These are phyloP conservation scores for Brachionus calyciflorus DNA, from an alignment of 1,140 invertebrate genomes.

Conservation along the genomic window DNA sequence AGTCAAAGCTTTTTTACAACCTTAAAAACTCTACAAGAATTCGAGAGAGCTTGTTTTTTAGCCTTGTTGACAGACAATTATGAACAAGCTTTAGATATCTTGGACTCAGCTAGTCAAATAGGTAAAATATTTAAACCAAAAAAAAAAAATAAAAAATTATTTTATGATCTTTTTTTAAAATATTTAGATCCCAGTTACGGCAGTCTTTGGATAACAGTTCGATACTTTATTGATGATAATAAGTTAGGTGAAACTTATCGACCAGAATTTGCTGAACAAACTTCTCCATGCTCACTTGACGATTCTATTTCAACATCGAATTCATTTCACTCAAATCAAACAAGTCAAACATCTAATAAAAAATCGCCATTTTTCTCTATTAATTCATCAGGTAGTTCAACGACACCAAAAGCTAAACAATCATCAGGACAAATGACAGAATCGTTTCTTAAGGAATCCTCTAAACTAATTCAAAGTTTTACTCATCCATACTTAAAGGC, in stretches of 20 bases:
- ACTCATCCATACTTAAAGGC: conserved; percentile 83
- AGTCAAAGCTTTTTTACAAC: conserved; percentile 58
- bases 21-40: conserved; percentile 60
- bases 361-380: neutral
- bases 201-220: conserved; percentile 27
- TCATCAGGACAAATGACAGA: neutral
- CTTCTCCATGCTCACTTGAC: neutral
- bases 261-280: neutral
- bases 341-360: neutral
- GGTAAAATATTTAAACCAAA: conserved; percentile 49
- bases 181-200: conserved; percentile 2
- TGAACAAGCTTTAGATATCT: conserved; percentile 76
- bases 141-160: neutral
- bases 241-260: neutral
- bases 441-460: conserved; percentile 71
- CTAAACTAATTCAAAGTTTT: conserved; percentile 69
- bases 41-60: conserved; percentile 80
- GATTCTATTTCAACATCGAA: neutral
- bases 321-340: neutral
- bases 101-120: conserved; percentile 62
- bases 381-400: neutral
- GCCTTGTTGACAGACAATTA: conserved; percentile 83
- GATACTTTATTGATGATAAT: conserved; percentile 37
- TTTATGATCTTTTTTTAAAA: neutral
- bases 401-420: neutral